Evolutionary conservation across 2,888 invertebrate genomes (phyloP).

Genomic region (Lepidocyrtoides sp.): DNA sequence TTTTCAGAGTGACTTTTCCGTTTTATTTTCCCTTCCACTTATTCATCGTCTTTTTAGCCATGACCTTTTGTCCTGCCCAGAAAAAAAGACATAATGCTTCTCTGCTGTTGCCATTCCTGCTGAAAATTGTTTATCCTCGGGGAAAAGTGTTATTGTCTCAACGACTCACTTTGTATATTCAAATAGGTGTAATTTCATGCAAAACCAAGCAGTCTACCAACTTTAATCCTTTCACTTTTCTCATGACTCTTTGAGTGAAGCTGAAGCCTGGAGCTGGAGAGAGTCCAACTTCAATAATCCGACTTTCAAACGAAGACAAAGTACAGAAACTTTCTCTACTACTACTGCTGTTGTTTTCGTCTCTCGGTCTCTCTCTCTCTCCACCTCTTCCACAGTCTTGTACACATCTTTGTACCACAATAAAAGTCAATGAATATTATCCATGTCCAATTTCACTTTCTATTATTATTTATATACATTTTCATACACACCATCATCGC

Average conservation of each 20-base stretch:
- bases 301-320: slow-evolving; percentile 7
- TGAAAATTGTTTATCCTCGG: slow-evolving; percentile 43
- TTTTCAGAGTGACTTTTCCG: slow-evolving; percentile 47
- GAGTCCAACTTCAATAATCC: slow-evolving; percentile 7
- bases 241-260: not conserved
- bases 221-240: slow-evolving; percentile 25
- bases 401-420: not conserved
- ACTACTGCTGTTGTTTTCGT: not conserved
- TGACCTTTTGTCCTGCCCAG: slow-evolving; percentile 43
- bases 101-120: not conserved
- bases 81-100: not conserved
- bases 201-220: not conserved
- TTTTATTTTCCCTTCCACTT: not conserved
- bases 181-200: slow-evolving; percentile 30
- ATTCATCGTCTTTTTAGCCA: slow-evolving; percentile 19
- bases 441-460: slow-evolving; percentile 48
- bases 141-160: slow-evolving; percentile 53
- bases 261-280: slow-evolving; percentile 11
- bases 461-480: slow-evolving; percentile 38
- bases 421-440: slow-evolving; percentile 37
- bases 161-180: slow-evolving; percentile 38
- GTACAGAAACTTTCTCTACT: not conserved
- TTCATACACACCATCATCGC: not conserved
- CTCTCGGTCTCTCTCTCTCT: not conserved
- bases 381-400: not conserved